A percentile compares a stretch with the other conserved stretches of the same genome.
phyloP scores from a whole-genome alignment of 1,140 invertebrate species.

The Brachystomella parvula region DNA sequence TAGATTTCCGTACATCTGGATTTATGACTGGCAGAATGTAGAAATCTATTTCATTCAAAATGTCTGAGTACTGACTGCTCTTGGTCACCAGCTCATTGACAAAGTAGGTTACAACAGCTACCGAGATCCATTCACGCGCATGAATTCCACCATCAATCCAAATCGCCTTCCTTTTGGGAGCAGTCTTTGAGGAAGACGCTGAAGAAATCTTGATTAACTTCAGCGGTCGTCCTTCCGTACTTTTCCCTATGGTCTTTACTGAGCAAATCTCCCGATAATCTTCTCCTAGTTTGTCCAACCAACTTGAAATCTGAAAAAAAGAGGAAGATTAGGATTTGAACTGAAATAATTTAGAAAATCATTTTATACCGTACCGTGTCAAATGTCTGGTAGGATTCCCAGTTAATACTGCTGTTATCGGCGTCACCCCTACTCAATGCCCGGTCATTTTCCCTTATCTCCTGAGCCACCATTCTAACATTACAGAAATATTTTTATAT shows the following conservation, averaged over 20 bases:
- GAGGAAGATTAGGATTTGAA: too few species aligned
- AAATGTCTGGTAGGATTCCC: conserved; percentile 5
- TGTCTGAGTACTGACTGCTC: conserved; percentile 35
- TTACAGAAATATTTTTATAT: background rate
- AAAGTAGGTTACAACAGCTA: conserved; percentile 49
- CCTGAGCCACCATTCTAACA: background rate
- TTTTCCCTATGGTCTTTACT: conserved; percentile 14
- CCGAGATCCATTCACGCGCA: conserved; percentile 57
- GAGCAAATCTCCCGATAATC: background rate
- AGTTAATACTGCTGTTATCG: background rate
- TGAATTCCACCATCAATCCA: conserved; percentile 42
- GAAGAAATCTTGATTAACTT: conserved; percentile 18
- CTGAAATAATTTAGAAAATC: conserved; percentile 4
- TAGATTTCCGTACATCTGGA: conserved; percentile 26
- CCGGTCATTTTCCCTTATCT: background rate
- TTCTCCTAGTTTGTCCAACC: conserved; percentile 11
- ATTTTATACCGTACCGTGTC: background rate
- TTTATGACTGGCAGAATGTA: conserved; percentile 29
- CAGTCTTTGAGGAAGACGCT: background rate
- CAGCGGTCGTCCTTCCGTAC: conserved; percentile 11
- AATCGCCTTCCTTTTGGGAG: conserved; percentile 1
- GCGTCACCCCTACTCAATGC: background rate
- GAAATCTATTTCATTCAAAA: conserved; percentile 21
- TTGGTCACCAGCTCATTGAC: conserved; percentile 47
- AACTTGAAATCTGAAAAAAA: conserved; percentile 15